phyloP scores from a whole-genome alignment of 2,888 invertebrate genomes.

The Apomyelois bistriatella region DNA sequence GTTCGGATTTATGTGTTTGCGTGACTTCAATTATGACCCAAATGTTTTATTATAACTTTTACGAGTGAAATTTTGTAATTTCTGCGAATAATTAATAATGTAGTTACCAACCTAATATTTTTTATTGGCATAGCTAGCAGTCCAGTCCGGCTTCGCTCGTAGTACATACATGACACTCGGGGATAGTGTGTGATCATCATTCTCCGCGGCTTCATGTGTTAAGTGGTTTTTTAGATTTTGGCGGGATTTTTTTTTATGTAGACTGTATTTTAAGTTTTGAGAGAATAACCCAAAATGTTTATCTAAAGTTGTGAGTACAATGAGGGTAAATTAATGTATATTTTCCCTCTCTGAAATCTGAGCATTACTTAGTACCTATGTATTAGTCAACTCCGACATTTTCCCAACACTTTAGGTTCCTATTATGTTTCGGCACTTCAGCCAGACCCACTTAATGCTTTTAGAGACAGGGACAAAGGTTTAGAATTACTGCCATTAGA shows the following conservation, averaged over 20 bases:
- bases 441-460: background rate
- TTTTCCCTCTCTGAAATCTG: background rate
- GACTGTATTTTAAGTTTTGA: background rate
- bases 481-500: background rate
- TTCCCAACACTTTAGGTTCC: background rate
- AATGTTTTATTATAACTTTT: background rate
- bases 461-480: conserved; percentile 4
- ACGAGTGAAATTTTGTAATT: background rate
- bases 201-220: too few species aligned
- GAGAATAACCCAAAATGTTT: background rate
- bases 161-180: too few species aligned
- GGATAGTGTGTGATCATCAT: too few species aligned
- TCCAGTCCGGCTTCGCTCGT: too few species aligned
- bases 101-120: too few species aligned
- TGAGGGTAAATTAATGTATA: background rate
- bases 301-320: background rate
- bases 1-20: conserved; percentile 1
- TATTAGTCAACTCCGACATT: background rate
- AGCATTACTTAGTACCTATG: background rate
- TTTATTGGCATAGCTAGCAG: too few species aligned
- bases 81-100: background rate
- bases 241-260: too few species aligned
- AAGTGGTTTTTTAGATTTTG: too few species aligned
- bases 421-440: conserved; percentile 1
- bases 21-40: background rate